Evolutionary conservation across 2,113 vertebrate genomes (phyloP).

Genomic region (Irena cyanogastra): DNA sequence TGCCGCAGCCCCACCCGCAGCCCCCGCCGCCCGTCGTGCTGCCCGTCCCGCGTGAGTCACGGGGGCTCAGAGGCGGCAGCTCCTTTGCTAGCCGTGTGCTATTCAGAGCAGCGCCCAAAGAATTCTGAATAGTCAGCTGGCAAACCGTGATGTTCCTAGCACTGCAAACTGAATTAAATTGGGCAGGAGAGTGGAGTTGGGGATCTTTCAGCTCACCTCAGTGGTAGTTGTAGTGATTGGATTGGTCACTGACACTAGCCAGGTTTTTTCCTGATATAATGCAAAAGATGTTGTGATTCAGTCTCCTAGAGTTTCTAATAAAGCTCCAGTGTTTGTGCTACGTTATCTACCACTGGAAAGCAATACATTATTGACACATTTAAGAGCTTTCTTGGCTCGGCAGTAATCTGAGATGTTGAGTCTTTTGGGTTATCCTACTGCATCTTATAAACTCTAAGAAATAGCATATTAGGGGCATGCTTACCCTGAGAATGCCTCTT

Average conservation of each 20-base stretch:
- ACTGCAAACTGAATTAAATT: fast-evolving
- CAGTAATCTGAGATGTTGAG: neutral
- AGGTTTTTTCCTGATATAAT: neutral
- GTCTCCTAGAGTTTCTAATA: neutral
- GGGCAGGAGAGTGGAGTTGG: fast-evolving
- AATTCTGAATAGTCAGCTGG: neutral
- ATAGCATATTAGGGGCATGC: neutral
- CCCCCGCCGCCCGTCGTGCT: slow-evolving; percentile 88
- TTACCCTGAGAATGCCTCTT: neutral
- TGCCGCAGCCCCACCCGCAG: slow-evolving; percentile 82
- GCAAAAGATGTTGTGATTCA: neutral
- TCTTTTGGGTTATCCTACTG: neutral
- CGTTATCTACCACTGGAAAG: neutral
- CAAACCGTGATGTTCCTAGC: fast-evolving
- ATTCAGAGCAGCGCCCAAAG: neutral
- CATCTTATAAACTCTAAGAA: neutral
- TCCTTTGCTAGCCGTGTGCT: neutral
- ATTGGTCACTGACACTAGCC: neutral
- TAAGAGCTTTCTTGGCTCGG: neutral
- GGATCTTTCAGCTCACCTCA: neutral
- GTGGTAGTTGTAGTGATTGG: neutral
- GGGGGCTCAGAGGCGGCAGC: no score
- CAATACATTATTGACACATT: neutral
- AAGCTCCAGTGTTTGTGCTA: neutral
- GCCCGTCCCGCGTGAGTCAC: slow-evolving; percentile 82